Evolutionary conservation across 2,113 vertebrate genomes (phyloP).

Genomic region (Lichenostomus cassidix): DNA sequence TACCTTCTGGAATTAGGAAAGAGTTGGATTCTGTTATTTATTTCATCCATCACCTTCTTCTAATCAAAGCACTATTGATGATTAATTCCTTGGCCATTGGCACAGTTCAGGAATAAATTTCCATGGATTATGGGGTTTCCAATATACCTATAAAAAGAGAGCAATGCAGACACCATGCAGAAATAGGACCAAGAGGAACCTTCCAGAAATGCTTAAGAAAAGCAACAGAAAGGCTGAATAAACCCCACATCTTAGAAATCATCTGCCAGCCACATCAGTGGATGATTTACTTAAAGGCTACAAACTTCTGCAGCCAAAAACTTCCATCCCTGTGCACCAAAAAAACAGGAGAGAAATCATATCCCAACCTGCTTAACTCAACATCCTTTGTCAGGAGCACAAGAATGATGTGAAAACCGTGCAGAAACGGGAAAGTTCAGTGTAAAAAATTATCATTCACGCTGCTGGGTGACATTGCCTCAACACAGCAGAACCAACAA

Average conservation of each 20-base stretch:
- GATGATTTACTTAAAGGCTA: background rate
- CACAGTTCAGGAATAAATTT: background rate
- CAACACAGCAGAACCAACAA: conserved; percentile 43
- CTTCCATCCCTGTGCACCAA: background rate
- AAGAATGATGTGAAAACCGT: conserved; percentile 16
- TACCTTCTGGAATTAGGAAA: background rate
- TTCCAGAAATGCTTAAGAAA: background rate
- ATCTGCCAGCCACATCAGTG: background rate
- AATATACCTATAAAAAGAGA: background rate
- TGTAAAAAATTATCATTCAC: conserved; percentile 41
- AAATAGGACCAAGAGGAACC: background rate
- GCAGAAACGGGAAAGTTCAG: conserved; percentile 20
- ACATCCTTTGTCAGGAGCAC: background rate
- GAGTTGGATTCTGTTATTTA: background rate
- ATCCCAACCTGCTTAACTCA: background rate
- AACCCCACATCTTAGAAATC: background rate
- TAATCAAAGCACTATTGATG: background rate
- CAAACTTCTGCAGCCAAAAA: background rate
- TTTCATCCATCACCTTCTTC: background rate
- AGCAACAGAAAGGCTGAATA: background rate
- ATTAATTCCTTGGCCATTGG: background rate
- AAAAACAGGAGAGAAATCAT: background rate
- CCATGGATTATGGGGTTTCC: background rate
- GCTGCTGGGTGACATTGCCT: conserved; percentile 17
- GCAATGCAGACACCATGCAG: rapidly evolving